These are phyloP conservation scores for Eumerus sabulonum DNA, from an alignment of 2,888 invertebrate genomes.

Conservation along the genomic window DNA sequence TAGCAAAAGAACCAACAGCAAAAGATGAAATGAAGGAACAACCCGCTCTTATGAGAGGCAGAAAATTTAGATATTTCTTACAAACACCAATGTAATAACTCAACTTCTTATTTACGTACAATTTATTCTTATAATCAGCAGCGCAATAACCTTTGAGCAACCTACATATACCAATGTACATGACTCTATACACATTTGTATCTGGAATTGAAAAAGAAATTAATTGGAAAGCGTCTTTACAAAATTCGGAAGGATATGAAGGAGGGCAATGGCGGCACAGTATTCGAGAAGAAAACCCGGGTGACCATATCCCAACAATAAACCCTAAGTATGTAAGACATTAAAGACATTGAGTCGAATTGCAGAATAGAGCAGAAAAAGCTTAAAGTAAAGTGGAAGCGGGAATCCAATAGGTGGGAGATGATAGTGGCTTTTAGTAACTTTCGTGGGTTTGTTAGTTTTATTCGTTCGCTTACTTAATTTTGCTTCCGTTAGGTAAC, in stretches of 20 bases:
- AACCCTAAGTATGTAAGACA: slow-evolving; percentile 51
- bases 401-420: background rate
- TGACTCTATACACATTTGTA: background rate
- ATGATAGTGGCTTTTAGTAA: slow-evolving; percentile 12
- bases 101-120: slow-evolving; percentile 54
- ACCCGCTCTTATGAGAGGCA: slow-evolving; percentile 34
- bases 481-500: slow-evolving; percentile 39
- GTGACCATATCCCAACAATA: slow-evolving; percentile 51
- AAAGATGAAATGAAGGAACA: slow-evolving; percentile 1
- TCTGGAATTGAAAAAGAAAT: slow-evolving; percentile 54
- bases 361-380: background rate
- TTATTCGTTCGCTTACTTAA: slow-evolving; percentile 40
- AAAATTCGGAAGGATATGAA: background rate
- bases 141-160: background rate
- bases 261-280: background rate
- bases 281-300: slow-evolving; percentile 35
- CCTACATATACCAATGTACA: slow-evolving; percentile 24
- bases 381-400: background rate
- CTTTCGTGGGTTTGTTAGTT: slow-evolving; percentile 30
- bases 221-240: slow-evolving; percentile 47
- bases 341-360: slow-evolving; percentile 5
- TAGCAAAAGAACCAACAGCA: slow-evolving; percentile 9
- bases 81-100: slow-evolving; percentile 63
- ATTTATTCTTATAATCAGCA: slow-evolving; percentile 35
- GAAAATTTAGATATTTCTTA: slow-evolving; percentile 63